A percentile compares a stretch with the other conserved stretches of the same genome.
Conservation (phyloP, 2,888 invertebrate species). For the Agriopis aurantiaria region DNA sequence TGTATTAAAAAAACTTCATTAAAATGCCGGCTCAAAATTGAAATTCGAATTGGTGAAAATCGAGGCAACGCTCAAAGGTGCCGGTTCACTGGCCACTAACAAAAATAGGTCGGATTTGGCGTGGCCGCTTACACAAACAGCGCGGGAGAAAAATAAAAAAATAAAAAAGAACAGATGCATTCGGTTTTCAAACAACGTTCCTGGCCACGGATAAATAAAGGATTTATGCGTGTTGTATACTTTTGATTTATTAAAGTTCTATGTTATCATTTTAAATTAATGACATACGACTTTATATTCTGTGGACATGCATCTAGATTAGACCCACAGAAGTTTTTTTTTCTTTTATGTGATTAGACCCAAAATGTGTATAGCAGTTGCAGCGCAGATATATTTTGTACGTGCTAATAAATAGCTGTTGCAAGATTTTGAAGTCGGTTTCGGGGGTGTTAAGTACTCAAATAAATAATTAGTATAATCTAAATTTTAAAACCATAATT, state of each 20-base stretch:
- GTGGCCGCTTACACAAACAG: conserved; percentile 61
- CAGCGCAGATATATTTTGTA: no score
- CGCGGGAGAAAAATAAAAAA: conserved; percentile 49
- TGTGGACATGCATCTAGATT: not conserved
- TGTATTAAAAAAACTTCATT: conserved; percentile 24
- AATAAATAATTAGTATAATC: no score
- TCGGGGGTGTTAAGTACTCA: no score
- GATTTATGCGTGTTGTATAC: conserved; percentile 28
- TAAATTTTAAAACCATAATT: no score
- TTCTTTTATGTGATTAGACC: no score
- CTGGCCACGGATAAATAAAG: conserved; percentile 34
- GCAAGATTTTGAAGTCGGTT: no score
- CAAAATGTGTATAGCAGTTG: no score
- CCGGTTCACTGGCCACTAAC: conserved; percentile 65
- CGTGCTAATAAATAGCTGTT: no score
- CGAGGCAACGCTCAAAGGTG: conserved; percentile 29
- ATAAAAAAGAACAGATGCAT: conserved; percentile 50
- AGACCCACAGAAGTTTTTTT: no score
- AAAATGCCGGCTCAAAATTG: conserved; percentile 26
- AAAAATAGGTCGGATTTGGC: conserved; percentile 67
- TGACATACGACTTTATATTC: no score
- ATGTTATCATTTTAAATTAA: not conserved
- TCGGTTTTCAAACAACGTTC: conserved; percentile 44
- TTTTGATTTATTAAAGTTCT: conserved; percentile 23
- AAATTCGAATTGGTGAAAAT: conserved; percentile 46